Base-by-base conservation (phyloP, 2,113 vertebrate species). In the Scomber colias region DNA sequence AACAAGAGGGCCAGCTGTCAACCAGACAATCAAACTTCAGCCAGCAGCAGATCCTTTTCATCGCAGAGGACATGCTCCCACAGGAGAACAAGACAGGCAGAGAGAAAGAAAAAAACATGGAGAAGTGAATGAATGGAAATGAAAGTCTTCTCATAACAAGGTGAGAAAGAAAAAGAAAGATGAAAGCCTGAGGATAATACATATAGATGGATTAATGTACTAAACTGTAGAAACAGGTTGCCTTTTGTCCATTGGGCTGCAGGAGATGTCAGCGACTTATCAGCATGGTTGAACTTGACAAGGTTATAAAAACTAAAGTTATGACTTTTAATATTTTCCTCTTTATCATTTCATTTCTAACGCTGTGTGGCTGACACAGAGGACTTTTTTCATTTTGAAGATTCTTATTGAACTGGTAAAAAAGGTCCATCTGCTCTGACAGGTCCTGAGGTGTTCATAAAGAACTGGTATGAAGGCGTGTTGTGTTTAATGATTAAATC, bases 1-100 rank as follows among this genome's bases (percentile, higher is more conserved):
- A 91, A 90, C 87, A 87, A 82, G 61, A 8, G 8, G 79, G 49
- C 78, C 93, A 92, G 90, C 91, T 92, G 88, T 90, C 80, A 85
- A 67, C 54, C 87, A 90, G 81, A 90, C 81, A 82, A 87, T 90
- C 64, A 83, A 72, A 87, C 79, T 77, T 16, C 65, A 83, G 89
- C 83, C 73, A 75, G 82, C 78, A 76, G 77, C 46, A 63, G 63
- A 87, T 77, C 67, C n/a, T 84, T 87, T 89, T 85, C 82, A 91
- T 87, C 82, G 61, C 70, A 12, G 31, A 75, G 71, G 56, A 79
- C 82, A 75, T 1, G 17, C 24, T 81, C 75, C 75, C 75, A 56
- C 4, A 17, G 72, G 86, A 83, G 68, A 82, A 3, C 24, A 11
- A 16, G 13, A 64, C 19, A 55, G 53, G 74, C 17, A 15, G 78